A percentile compares a stretch with the other conserved stretches of the same genome.
phyloP scores from a whole-genome alignment of 2,797 vertebrate genomes.

The Vultur gryphus region DNA sequence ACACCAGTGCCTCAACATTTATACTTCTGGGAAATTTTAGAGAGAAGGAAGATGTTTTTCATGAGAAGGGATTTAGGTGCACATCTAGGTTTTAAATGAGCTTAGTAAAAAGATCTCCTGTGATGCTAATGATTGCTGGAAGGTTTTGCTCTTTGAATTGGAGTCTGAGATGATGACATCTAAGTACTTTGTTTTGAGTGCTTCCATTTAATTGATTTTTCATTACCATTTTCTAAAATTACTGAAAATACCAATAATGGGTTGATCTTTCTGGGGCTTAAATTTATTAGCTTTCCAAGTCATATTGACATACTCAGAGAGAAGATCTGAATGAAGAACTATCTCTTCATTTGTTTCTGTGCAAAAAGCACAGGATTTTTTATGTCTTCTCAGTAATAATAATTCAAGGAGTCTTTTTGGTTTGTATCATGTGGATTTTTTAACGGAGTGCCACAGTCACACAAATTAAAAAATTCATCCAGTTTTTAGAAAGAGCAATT shows the following conservation, averaged over 20 bases:
- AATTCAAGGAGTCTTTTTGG: neutral
- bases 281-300: neutral
- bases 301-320: neutral
- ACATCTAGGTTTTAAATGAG: slow-evolving; percentile 3
- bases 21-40: slow-evolving; percentile 8
- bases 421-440: neutral
- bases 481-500: neutral
- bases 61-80: neutral
- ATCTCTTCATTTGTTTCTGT: neutral
- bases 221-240: slow-evolving; percentile 3
- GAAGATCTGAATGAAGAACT: neutral
- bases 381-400: neutral
- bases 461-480: neutral
- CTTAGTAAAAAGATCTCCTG: slow-evolving; percentile 4
- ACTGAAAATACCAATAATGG: neutral
- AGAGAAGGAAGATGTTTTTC: neutral
- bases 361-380: neutral
- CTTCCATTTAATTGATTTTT: slow-evolving; percentile 5
- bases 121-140: slow-evolving; percentile 10
- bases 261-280: neutral
- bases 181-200: neutral
- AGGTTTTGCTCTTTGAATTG: slow-evolving; percentile 34
- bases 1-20: neutral
- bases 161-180: neutral
- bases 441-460: neutral